phyloP scores from a whole-genome alignment of 2,888 invertebrate species.

The Tineola bisselliella region DNA sequence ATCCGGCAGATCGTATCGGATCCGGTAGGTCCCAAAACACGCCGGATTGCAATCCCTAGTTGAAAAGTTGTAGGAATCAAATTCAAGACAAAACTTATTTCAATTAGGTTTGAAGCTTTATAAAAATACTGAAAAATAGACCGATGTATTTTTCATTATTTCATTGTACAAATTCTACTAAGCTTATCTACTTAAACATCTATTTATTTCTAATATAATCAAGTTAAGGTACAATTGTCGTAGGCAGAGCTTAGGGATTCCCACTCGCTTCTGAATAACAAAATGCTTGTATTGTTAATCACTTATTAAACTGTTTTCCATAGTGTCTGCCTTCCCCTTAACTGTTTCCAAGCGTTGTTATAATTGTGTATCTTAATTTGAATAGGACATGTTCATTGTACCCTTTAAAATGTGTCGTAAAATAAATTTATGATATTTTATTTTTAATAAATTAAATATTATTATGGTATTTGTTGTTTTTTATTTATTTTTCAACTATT shows the following conservation, averaged over 20 bases:
- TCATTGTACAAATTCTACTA: too few relatives aligned
- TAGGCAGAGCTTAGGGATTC: too few relatives aligned
- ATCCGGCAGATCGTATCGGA: too few relatives aligned
- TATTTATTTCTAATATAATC: too few relatives aligned
- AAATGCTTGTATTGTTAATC: too few relatives aligned
- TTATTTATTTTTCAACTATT: neutral
- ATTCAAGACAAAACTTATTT: too few relatives aligned
- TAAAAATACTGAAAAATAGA: neutral
- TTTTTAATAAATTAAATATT: neutral
- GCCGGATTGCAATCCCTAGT: too few relatives aligned
- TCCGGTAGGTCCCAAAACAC: too few relatives aligned
- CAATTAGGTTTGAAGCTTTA: neutral
- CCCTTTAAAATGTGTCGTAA: neutral
- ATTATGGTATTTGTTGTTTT: neutral
- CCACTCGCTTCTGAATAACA: too few relatives aligned
- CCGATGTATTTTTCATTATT: neutral
- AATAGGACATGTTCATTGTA: neutral
- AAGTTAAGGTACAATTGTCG: too few relatives aligned
- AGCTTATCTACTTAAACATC: too few relatives aligned
- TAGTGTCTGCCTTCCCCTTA: neutral
- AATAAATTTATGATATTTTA: neutral
- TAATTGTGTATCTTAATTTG: neutral
- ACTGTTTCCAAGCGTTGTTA: neutral
- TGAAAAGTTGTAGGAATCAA: too few relatives aligned
- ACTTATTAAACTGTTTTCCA: neutral